phyloP scores from a whole-genome alignment of 2,113 vertebrate species.

The Pseudonaja textilis region DNA sequence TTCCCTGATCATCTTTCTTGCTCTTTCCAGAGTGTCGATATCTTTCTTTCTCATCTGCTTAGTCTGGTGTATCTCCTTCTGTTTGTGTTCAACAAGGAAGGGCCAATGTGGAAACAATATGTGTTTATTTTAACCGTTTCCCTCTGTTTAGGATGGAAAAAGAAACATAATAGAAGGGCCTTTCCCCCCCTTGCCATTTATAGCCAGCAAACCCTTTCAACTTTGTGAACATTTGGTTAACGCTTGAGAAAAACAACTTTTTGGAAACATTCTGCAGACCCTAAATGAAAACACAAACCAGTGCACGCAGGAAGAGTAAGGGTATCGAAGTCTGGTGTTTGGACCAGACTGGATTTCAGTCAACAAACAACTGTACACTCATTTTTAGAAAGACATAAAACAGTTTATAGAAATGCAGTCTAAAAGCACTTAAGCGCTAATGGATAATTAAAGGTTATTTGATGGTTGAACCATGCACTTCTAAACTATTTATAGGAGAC shows the following conservation, averaged over 20 bases:
- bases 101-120: not conserved
- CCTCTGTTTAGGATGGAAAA: not conserved
- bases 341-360: constrained; percentile 1
- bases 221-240: constrained; percentile 20
- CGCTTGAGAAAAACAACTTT: constrained; percentile 43
- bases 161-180: not conserved
- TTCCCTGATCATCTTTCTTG: no score
- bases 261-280: constrained; percentile 24
- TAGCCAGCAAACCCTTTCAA: constrained; percentile 48
- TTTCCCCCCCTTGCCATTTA: constrained; percentile 18
- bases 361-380: constrained; percentile 22
- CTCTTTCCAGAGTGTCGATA: not conserved
- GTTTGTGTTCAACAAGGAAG: not conserved
- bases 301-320: not conserved
- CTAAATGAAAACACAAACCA: constrained; percentile 35
- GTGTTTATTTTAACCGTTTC: not conserved
- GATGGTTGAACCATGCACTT: constrained; percentile 22
- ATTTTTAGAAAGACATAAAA: constrained; percentile 12
- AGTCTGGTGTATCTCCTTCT: not conserved
- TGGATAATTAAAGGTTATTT: not conserved
- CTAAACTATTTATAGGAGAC: constrained; percentile 17
- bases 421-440: constrained; percentile 25
- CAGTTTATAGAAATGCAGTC: constrained; percentile 4
- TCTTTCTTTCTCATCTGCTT: not conserved
- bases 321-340: constrained; percentile 1